A percentile compares a stretch with the other conserved stretches of the same genome.
phyloP scores from a whole-genome alignment of 2,113 vertebrate species.

The Pelobates fuscus region DNA sequence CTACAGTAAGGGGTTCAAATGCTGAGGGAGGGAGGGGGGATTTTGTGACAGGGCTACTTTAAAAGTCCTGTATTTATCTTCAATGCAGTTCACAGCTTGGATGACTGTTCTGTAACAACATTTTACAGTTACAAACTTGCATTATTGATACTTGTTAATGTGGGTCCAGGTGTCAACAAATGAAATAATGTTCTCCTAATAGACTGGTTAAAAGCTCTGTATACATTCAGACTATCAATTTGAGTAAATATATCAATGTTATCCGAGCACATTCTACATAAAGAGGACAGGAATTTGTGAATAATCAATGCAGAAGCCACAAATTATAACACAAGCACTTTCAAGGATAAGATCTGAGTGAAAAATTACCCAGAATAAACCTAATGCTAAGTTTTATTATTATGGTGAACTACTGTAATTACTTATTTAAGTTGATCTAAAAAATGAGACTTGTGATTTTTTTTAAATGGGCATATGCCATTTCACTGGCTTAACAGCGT shows the following conservation, averaged over 20 bases:
- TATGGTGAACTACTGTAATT: too few species aligned
- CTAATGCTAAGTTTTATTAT: not conserved
- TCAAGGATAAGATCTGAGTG: not conserved
- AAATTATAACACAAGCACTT: conserved; percentile 44
- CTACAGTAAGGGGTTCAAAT: too few species aligned
- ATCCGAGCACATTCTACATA: conserved; percentile 13
- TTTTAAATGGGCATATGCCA: too few species aligned
- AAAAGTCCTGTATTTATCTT: not conserved
- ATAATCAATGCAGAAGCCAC: conserved; percentile 38
- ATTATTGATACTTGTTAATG: conserved; percentile 24
- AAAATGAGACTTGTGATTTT: too few species aligned
- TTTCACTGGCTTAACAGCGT: too few species aligned
- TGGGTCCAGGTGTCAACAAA: conserved; percentile 24
- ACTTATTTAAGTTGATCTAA: too few species aligned
- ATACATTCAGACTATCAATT: conserved; percentile 34
- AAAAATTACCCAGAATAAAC: not conserved
- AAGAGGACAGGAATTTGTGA: conserved; percentile 12
- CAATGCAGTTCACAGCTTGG: not conserved
- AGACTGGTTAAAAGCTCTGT: conserved; percentile 37
- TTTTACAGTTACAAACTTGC: not conserved
- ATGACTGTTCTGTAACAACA: not conserved
- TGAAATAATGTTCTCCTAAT: conserved; percentile 42
- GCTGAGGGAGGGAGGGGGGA: too few species aligned
- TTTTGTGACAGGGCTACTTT: too few species aligned
- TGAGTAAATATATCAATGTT: not conserved